phyloP scores from a whole-genome alignment of 2,888 invertebrate genomes.

The Tyria jacobaeae region DNA sequence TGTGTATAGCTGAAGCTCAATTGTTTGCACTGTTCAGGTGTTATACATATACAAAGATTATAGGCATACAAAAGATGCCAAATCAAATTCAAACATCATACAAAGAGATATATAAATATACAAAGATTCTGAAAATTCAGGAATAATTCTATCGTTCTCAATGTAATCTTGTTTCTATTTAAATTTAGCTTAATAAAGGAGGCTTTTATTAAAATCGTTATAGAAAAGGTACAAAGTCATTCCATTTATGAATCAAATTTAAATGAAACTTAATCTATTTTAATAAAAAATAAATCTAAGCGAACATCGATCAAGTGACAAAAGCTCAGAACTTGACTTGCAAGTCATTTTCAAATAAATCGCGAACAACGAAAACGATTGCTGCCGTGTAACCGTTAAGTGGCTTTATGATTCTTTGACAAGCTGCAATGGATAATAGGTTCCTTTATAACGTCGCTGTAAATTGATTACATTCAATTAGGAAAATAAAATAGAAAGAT shows the following conservation, averaged over 20 bases:
- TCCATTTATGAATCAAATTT: slow-evolving; percentile 9
- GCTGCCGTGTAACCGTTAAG: slow-evolving; percentile 37
- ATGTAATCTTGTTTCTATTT: neutral
- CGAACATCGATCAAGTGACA: slow-evolving; percentile 46
- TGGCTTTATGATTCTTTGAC: slow-evolving; percentile 52
- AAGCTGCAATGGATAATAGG: slow-evolving; percentile 39
- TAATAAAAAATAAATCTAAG: slow-evolving; percentile 39
- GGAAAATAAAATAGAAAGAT: neutral
- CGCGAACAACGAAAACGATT: slow-evolving; percentile 40
- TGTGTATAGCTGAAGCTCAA: no score
- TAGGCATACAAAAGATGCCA: no score
- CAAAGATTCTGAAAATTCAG: neutral
- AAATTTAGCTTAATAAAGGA: slow-evolving; percentile 1
- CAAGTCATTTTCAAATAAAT: slow-evolving; percentile 44
- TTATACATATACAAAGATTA: no score
- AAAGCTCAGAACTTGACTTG: slow-evolving; percentile 33
- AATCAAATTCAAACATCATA: no score
- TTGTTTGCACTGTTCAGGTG: no score
- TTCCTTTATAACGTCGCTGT: slow-evolving; percentile 21
- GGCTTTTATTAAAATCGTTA: neutral
- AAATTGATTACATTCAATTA: slow-evolving; percentile 6
- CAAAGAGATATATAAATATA: no score
- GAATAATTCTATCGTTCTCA: neutral
- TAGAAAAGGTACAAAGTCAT: slow-evolving; percentile 9
- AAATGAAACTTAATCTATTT: slow-evolving; percentile 1